Evolutionary conservation across 2,888 invertebrate species (phyloP), one percentile per base, ranked within the genome.

Genomic region (Opisthograptis luteolata): DNA sequence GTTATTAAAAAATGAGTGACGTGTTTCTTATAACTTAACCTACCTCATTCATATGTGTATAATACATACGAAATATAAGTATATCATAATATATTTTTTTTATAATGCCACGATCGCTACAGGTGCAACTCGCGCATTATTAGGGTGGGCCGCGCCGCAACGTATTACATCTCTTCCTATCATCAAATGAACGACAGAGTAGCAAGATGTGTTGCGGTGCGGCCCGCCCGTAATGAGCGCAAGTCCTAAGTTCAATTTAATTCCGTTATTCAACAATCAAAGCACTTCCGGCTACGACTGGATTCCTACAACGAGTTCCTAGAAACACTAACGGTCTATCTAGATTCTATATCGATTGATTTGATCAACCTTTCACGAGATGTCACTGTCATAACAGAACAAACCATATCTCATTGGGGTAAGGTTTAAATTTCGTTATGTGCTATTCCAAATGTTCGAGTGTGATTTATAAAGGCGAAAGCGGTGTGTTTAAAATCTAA

Each of bases 261-360:
- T 32, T 49, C 40, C 42, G 15, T 28, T 34, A 44, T 58, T 55
- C 53, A 58, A 59, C 31, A 19, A 47, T 30, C 37, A 43, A 51
- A 22, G 14, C 34, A 42, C 55, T 75, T 75, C 74, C 75, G 70
- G 68, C 53, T 62, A 49, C 49, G 55, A 60, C 58, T 24, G 57
- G 55, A 68, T 68, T 66, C 64, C 65, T 20, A 17, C 8, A 62
- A 69, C 74, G 53, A 41, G 74, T 73, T 68, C 68, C 48, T 54
- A 62, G 63, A 58, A 68, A 42, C 53, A 65, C 70, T 75, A 74
- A 74, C 74, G 74, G 73, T 60, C 40, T 54, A 54, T 60, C 68
- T 73, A 75, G 74, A 66, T 64, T 64, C 55, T 65, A 13, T 35
- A 67, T 70, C 57, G 57, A 68, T 66, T 65, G 60, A 58, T 22